Evolutionary conservation across 2,888 invertebrate genomes (phyloP).

Genomic region (Brenthis ino): DNA sequence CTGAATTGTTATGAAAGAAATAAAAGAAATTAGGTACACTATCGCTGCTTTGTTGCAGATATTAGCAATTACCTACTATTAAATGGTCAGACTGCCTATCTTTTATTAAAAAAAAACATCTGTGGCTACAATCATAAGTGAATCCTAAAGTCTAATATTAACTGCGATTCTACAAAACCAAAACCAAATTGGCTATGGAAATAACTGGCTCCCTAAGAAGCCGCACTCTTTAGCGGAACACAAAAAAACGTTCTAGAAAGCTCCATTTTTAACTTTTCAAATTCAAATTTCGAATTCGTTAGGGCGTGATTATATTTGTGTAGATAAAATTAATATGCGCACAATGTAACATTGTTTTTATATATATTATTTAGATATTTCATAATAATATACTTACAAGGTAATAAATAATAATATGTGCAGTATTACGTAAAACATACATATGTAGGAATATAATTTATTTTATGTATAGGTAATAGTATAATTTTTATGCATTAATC

Average conservation of each 20-base stretch:
- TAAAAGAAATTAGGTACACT: constrained; percentile 11
- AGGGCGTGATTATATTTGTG: constrained; percentile 47
- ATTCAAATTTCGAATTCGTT: constrained; percentile 68
- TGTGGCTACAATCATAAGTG: constrained; percentile 33
- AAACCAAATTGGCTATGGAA: constrained; percentile 50
- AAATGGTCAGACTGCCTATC: constrained; percentile 16
- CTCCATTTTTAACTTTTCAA: constrained; percentile 69
- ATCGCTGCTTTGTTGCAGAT: constrained; percentile 19
- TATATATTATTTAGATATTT: no score
- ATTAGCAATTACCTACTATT: constrained; percentile 15
- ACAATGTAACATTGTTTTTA: not conserved
- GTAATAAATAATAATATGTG: no score
- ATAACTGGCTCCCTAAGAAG: constrained; percentile 71
- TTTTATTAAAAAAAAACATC: constrained; percentile 22
- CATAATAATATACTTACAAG: no score
- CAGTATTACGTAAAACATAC: no score
- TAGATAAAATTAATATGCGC: not conserved
- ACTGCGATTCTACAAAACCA: constrained; percentile 38
- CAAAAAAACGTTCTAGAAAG: constrained; percentile 63
- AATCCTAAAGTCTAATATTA: constrained; percentile 41
- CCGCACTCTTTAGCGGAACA: constrained; percentile 61
- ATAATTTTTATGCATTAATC: no score
- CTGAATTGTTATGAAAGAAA: not conserved
- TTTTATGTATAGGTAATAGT: no score
- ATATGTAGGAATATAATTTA: no score